Percentiles rank a stretch among this genome's conserved stretches.
These are phyloP conservation scores for Orthosia incerta DNA, from an alignment of 2,888 invertebrate genomes.

Conservation along the genomic window DNA sequence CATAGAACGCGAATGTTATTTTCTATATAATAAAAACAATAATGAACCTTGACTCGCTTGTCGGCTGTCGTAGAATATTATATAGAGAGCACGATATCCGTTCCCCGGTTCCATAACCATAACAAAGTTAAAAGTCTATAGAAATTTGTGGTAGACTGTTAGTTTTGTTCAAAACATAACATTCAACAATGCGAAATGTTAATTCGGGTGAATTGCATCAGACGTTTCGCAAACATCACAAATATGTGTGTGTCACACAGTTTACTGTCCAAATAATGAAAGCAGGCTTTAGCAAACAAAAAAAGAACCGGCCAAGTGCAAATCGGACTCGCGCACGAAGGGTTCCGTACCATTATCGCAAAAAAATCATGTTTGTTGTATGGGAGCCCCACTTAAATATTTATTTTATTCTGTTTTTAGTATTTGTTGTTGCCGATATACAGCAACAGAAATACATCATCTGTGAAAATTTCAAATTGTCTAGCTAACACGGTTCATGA, in stretches of 20 bases:
- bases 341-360: no score
- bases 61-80: constrained; percentile 44
- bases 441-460: no score
- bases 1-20: constrained; percentile 48
- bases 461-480: no score
- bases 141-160: constrained; percentile 31
- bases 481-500: no score
- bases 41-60: constrained; percentile 55
- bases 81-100: constrained; percentile 71
- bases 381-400: no score
- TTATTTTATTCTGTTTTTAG: no score
- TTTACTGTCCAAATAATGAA: constrained; percentile 19
- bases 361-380: no score
- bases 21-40: constrained; percentile 46
- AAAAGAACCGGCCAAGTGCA: no score
- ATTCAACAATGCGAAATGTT: constrained; percentile 48
- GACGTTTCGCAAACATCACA: constrained; percentile 29
- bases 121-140: constrained; percentile 55
- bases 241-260: constrained; percentile 19
- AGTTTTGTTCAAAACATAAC: constrained; percentile 46
- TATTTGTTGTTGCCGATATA: no score
- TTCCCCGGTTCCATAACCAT: constrained; percentile 58
- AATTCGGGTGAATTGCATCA: constrained; percentile 38
- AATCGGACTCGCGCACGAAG: no score
- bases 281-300: neutral